Percentiles rank a stretch among this genome's conserved stretches.
phyloP scores from a whole-genome alignment of 2,113 vertebrate genomes.

The Odontesthes bonariensis region DNA sequence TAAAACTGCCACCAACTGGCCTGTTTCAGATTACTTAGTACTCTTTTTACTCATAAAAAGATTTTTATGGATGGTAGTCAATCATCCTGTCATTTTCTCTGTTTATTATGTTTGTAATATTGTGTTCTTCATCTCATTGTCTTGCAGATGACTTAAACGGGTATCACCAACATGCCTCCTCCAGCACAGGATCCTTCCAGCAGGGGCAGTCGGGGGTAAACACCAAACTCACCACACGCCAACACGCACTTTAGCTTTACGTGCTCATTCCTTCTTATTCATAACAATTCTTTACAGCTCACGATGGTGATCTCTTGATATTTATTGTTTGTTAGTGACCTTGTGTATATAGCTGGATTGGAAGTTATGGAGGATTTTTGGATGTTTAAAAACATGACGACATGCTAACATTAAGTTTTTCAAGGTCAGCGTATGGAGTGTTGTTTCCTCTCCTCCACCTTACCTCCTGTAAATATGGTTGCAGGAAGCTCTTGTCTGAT shows the following conservation, averaged over 20 bases:
- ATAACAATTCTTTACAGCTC: not conserved
- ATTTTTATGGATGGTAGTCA: not conserved
- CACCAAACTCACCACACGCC: not conserved
- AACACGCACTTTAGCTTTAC: not conserved
- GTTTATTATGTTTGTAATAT: not conserved
- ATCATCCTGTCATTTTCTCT: not conserved
- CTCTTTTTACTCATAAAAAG: too few relatives aligned
- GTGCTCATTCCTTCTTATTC: not conserved
- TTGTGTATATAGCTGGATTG: too few relatives aligned
- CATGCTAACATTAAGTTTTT: too few relatives aligned
- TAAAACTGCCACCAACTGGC: constrained; percentile 10
- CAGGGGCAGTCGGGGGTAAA: constrained; percentile 62
- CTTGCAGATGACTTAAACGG: constrained; percentile 75
- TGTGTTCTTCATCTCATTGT: constrained; percentile 37
- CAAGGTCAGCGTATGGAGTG: not conserved
- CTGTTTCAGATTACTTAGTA: constrained; percentile 4
- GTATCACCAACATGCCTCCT: constrained; percentile 51
- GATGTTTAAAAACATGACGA: too few relatives aligned
- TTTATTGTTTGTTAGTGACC: too few relatives aligned
- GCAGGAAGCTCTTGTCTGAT: constrained; percentile 9
- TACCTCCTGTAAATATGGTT: not conserved
- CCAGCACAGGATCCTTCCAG: constrained; percentile 53
- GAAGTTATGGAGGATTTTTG: not conserved
- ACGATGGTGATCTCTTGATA: too few relatives aligned
- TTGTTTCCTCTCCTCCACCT: not conserved